Conservation (phyloP, 2,113 vertebrate species). For the Eurypyga helias region DNA sequence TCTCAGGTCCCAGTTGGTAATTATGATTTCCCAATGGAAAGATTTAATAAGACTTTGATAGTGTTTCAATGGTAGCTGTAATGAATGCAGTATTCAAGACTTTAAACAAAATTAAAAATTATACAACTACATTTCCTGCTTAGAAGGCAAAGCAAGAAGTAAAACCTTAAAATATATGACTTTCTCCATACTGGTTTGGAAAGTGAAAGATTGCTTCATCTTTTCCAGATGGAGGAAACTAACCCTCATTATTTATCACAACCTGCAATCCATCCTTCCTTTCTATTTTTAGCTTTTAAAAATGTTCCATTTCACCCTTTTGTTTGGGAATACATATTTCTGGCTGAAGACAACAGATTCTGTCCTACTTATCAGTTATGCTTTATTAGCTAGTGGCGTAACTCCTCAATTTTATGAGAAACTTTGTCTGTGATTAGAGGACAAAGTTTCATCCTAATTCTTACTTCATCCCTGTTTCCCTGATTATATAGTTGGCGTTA, state of each 20-base stretch:
- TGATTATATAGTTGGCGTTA: neutral
- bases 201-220: neutral
- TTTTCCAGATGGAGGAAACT: neutral
- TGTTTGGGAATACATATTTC: neutral
- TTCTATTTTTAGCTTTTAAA: neutral
- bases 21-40: neutral
- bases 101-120: neutral
- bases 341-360: neutral
- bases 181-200: neutral
- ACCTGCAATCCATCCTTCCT: neutral
- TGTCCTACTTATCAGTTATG: neutral
- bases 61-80: neutral
- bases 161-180: neutral
- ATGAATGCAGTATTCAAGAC: neutral
- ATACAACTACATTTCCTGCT: neutral
- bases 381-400: neutral
- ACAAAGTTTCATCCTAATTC: neutral
- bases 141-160: neutral
- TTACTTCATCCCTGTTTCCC: neutral
- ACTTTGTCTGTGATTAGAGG: accelerated
- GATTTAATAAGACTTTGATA: neutral
- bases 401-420: neutral
- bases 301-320: neutral
- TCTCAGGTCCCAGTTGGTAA: neutral
- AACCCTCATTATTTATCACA: neutral